Percentiles rank a stretch among this genome's conserved stretches.
Evolutionary conservation across 1,140 invertebrate genomes (phyloP).

Genomic region (Spodoptera litura): DNA sequence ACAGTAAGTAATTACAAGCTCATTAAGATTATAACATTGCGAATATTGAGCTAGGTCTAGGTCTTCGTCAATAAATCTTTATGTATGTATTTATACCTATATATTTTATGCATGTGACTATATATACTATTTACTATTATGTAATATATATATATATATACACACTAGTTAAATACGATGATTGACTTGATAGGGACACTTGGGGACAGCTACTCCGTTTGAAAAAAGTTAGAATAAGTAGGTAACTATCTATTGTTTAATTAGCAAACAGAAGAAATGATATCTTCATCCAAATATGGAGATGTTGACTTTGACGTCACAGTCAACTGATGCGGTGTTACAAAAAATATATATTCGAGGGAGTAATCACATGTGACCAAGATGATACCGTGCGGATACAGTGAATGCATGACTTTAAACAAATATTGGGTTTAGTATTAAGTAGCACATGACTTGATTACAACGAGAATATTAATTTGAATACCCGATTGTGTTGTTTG

Average conservation of each 20-base stretch:
- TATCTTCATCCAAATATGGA: slow-evolving; percentile 12
- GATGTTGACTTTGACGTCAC: slow-evolving; percentile 15
- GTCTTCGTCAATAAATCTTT: too few relatives aligned
- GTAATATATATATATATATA: too few relatives aligned
- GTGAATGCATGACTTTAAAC: slow-evolving; percentile 10
- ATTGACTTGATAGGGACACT: too few relatives aligned
- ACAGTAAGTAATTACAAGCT: too few relatives aligned
- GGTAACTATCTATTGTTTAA: not conserved
- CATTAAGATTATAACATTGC: too few relatives aligned
- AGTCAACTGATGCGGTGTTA: not conserved
- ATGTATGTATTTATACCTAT: too few relatives aligned
- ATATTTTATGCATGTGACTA: too few relatives aligned
- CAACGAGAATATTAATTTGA: slow-evolving; percentile 1
- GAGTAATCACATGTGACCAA: slow-evolving; percentile 10
- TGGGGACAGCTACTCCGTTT: too few relatives aligned
- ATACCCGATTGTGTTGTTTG: slow-evolving; percentile 11
- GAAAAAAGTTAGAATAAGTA: too few relatives aligned
- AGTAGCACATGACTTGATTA: not conserved
- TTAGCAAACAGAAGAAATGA: not conserved
- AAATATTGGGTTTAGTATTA: not conserved
- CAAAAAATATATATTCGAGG: slow-evolving; percentile 12
- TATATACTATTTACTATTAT: too few relatives aligned
- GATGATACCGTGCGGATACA: not conserved
- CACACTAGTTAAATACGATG: too few relatives aligned
- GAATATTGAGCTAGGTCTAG: too few relatives aligned